Conservation (phyloP, 64 coral and sea anemone species). For the Montipora foliosa region DNA sequence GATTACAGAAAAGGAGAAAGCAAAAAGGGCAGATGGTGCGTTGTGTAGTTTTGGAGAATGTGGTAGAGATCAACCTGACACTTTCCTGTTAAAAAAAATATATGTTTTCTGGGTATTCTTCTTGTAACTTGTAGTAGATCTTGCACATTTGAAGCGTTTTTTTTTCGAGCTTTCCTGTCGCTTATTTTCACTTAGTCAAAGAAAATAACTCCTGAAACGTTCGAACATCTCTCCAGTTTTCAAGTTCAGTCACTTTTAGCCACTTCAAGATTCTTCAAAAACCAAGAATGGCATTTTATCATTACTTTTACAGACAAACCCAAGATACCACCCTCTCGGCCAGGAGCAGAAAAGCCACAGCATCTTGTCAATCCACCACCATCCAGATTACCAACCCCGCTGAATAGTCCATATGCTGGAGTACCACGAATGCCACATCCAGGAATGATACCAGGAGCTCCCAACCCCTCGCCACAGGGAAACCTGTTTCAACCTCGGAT, state of each 20-base stretch:
- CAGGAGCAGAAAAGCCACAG: constrained; percentile 73
- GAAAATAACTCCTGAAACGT: too few relatives aligned
- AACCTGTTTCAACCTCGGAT: constrained; percentile 54
- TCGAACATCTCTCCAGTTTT: too few relatives aligned
- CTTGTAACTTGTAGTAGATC: too few relatives aligned
- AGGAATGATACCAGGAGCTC: constrained; percentile 8
- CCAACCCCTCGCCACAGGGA: constrained; percentile 3
- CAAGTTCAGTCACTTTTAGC: too few relatives aligned
- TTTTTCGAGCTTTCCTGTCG: too few relatives aligned
- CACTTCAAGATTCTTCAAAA: too few relatives aligned
- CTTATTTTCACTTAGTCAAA: too few relatives aligned
- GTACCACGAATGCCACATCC: constrained; percentile 38
- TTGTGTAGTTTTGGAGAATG: neutral
- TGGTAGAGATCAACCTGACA: neutral
- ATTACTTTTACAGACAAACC: constrained; percentile 61
- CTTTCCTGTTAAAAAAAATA: too few relatives aligned
- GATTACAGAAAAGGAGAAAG: constrained; percentile 28
- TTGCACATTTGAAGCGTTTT: too few relatives aligned
- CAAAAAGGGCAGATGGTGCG: constrained; percentile 26
- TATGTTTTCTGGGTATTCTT: too few relatives aligned
- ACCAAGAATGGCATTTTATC: neutral
- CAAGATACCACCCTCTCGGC: constrained; percentile 68
- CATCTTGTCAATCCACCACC: constrained; percentile 62
- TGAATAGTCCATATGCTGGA: constrained; percentile 7
- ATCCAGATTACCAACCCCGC: neutral